Percentiles rank a stretch among this genome's conserved stretches.
phyloP scores from a whole-genome alignment of 2,888 invertebrate species.

The Bunonema sp. region DNA sequence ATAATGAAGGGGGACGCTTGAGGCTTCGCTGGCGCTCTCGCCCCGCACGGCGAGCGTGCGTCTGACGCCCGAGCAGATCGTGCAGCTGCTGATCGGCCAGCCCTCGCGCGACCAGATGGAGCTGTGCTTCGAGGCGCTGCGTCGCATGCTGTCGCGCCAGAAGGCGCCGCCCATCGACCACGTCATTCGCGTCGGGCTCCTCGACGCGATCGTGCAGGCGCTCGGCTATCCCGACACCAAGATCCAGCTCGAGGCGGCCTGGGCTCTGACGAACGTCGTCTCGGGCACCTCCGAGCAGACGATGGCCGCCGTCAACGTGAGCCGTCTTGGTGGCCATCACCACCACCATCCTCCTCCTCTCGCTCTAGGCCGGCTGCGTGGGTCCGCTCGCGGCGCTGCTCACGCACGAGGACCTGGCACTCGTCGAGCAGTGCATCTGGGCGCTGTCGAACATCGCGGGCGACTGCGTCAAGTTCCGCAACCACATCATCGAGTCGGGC shows the following conservation, averaged over 20 bases:
- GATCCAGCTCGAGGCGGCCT: conserved; percentile 76
- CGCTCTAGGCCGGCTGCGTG: conserved; percentile 63
- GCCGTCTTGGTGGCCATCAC: too few relatives aligned
- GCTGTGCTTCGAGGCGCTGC: conserved; percentile 39
- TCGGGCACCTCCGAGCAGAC: conserved; percentile 85
- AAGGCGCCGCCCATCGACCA: conserved; percentile 73
- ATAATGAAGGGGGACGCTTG: background rate
- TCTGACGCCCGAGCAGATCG: conserved; percentile 15
- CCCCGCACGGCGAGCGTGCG: too few relatives aligned
- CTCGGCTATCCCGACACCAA: conserved; percentile 48
- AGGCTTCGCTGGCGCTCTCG: background rate
- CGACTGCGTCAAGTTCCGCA: conserved; percentile 56
- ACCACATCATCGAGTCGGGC: conserved; percentile 68
- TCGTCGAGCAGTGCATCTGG: conserved; percentile 65
- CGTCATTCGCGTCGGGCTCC: conserved; percentile 68
- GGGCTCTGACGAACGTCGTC: conserved; percentile 77
- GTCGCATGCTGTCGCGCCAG: conserved; percentile 73
- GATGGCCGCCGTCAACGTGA: conserved; percentile 58
- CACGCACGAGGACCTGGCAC: conserved; percentile 55
- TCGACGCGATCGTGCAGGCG: conserved; percentile 67
- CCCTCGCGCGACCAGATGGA: conserved; percentile 22
- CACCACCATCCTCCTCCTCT: too few relatives aligned
- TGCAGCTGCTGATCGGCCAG: conserved; percentile 15
- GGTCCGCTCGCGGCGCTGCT: conserved; percentile 65
- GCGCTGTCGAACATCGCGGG: conserved; percentile 94